Base-by-base conservation (phyloP, 37 sponge, comb jelly and placozoan species). In the Ephydatia muelleri region DNA sequence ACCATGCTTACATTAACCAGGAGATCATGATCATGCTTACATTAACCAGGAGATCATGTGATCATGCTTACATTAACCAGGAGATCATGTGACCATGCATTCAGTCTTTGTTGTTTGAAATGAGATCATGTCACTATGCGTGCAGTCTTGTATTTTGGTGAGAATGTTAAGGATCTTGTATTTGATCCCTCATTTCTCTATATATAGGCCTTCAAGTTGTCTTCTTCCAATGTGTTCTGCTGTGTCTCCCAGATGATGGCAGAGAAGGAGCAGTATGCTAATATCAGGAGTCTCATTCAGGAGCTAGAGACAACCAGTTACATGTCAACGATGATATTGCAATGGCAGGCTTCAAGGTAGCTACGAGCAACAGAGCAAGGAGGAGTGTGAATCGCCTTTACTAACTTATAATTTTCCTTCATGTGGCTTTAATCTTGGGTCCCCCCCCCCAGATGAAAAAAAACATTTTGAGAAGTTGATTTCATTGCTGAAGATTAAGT, bases 291-390 rank as follows among this genome's bases (percentile, higher is more conserved):
- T 2, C 76, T 94, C 34, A 71, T 94, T 3, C 76, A 82, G 40
- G 77, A 76, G 31, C 69, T 91, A 0, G 80, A 91, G 66, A 81
- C 78, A 27, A 67, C 49, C 3, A 23, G 25, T 0, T 21, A 81
- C 13, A 28, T n/a, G 22, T 77, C 73, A 81, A 81, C 43, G 95
- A 95, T 82, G 92, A 95, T 33, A 77, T 95, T 35, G 72, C 89
- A 65, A 80, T 92, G 75, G 82, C 95, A 26, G 91, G 89, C 76
- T 84, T 95, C 33, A 95, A 92, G 70, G 86, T 89, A 3, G 67
- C 87, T 47, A 87, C 95, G 12, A 80, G 70, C 36, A 43, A 43
- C 92, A 94, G 30, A 75, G 80, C 37, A 86, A 81, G 67, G 91
- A 94, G 91, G 94, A 89, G 16, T 38, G 86, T 13, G 26, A 70